Percentiles rank a stretch among this genome's conserved stretches.
phyloP scores from a whole-genome alignment of 2,797 vertebrate species.

The Varecia variegata region DNA sequence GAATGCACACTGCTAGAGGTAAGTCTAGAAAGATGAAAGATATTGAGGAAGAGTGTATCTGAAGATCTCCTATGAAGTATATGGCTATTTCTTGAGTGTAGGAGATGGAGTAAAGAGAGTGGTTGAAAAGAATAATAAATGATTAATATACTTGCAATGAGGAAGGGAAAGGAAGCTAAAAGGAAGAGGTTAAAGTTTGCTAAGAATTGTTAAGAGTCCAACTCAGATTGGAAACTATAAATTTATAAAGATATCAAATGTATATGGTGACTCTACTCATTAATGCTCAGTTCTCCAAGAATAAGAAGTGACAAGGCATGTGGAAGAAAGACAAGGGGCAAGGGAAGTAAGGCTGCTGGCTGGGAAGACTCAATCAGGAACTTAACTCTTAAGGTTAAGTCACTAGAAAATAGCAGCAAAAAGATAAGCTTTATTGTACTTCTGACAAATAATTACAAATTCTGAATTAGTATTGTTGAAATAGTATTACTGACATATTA shows the following conservation, averaged over 20 bases:
- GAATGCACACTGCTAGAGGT: not conserved
- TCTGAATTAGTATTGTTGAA: not conserved
- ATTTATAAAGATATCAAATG: not conserved
- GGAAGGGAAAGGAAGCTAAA: not conserved
- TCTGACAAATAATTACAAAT: not conserved
- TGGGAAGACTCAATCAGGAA: not conserved
- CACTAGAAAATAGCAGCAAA: not conserved
- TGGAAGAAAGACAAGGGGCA: not conserved
- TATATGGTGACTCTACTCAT: not conserved
- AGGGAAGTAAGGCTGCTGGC: not conserved
- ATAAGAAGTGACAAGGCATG: not conserved
- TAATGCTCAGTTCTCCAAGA: not conserved
- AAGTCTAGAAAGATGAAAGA: not conserved
- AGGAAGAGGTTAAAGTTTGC: not conserved
- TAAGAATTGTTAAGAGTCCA: not conserved
- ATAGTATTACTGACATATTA: not conserved
- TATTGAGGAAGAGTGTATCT: not conserved
- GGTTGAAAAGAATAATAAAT: not conserved
- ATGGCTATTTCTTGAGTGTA: not conserved
- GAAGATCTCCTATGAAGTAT: not conserved
- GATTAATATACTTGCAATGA: not conserved
- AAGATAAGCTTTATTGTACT: not conserved
- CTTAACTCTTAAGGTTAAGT: not conserved
- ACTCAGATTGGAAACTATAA: not conserved
- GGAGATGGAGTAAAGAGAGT: not conserved